Evolutionary conservation across 2,797 vertebrate genomes (phyloP).

Genomic region (Streptopelia turtur): DNA sequence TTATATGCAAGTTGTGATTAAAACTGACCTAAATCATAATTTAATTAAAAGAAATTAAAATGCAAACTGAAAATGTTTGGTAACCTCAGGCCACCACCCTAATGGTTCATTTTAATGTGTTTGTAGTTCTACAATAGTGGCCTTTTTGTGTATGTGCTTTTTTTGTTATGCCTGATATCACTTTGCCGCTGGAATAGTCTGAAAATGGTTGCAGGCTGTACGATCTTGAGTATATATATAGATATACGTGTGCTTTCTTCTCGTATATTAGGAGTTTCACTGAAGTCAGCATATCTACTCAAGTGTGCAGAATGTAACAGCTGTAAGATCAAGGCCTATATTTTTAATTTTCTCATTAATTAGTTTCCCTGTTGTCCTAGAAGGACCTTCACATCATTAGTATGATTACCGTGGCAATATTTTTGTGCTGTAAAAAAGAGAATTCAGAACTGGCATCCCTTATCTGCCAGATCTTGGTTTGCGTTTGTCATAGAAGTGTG

Average conservation of each 20-base stretch:
- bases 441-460: not conserved
- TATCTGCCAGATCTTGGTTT: not conserved
- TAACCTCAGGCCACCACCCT: constrained; percentile 54
- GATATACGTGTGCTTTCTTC: not conserved
- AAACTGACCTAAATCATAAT: constrained; percentile 71
- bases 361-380: not conserved
- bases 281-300: not conserved
- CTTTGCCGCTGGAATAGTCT: constrained; percentile 3
- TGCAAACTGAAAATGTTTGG: constrained; percentile 18
- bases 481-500: not conserved
- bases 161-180: constrained; percentile 38
- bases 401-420: not conserved
- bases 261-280: not conserved
- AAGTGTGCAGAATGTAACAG: not conserved
- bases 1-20: constrained; percentile 62
- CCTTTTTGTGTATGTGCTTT: constrained; percentile 12
- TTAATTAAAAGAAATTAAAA: constrained; percentile 74
- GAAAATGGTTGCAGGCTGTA: not conserved
- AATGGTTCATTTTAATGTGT: constrained; percentile 57
- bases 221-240: not conserved
- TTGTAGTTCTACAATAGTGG: constrained; percentile 15
- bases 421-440: constrained; percentile 3
- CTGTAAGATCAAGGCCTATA: constrained; percentile 24
- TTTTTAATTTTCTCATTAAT: constrained; percentile 44
- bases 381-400: not conserved